phyloP scores from a whole-genome alignment of 2,888 invertebrate genomes.

The Euproctis similis region DNA sequence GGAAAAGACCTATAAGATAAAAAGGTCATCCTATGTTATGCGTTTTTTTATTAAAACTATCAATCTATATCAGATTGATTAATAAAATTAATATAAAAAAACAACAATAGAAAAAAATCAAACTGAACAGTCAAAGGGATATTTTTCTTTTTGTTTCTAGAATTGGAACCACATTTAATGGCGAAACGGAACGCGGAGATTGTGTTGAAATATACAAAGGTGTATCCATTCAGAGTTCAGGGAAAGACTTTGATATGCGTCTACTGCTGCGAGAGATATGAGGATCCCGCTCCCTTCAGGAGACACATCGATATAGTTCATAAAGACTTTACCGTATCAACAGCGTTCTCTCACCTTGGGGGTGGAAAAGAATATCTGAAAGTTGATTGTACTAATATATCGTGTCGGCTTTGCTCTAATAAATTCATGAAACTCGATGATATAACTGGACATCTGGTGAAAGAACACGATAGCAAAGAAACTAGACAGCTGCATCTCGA shows the following conservation, averaged over 20 bases:
- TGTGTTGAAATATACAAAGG: slow-evolving; percentile 55
- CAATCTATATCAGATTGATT: too few species aligned
- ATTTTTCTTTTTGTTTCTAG: slow-evolving; percentile 59
- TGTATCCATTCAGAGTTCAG: slow-evolving; percentile 57
- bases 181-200: slow-evolving; percentile 59
- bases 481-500: slow-evolving; percentile 32
- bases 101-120: too few species aligned
- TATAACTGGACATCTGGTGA: slow-evolving; percentile 42
- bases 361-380: slow-evolving; percentile 47
- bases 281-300: slow-evolving; percentile 45
- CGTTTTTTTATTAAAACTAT: too few species aligned
- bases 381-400: slow-evolving; percentile 50
- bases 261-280: slow-evolving; percentile 55
- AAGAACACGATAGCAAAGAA: slow-evolving; percentile 29
- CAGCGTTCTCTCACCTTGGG: slow-evolving; percentile 50
- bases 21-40: too few species aligned
- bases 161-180: slow-evolving; percentile 38
- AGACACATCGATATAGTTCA: slow-evolving; percentile 45
- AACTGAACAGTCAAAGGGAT: slow-evolving; percentile 32
- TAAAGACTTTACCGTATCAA: slow-evolving; percentile 40
- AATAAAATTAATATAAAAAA: too few species aligned
- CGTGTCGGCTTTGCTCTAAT: slow-evolving; percentile 42
- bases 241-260: slow-evolving; percentile 52
- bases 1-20: too few species aligned
- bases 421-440: slow-evolving; percentile 36